Evolutionary conservation across 2,888 invertebrate genomes (phyloP).

Genomic region (Gastrophysa polygoni): DNA sequence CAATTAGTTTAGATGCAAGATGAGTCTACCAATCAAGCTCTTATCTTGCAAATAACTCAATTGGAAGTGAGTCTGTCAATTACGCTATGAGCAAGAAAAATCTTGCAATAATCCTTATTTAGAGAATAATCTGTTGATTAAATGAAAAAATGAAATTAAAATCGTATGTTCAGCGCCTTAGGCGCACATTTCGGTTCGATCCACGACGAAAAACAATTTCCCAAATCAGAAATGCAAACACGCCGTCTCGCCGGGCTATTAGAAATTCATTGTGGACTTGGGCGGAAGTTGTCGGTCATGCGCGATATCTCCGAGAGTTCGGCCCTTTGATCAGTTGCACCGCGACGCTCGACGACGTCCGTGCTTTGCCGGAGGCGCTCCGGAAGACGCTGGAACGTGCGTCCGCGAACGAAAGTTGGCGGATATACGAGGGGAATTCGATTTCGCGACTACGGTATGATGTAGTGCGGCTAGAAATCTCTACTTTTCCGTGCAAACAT

Average conservation of each 20-base stretch:
- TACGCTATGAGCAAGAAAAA: no score
- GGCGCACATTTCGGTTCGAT: neutral
- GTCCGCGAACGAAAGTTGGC: neutral
- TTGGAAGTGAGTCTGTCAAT: no score
- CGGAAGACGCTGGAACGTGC: constrained; percentile 3
- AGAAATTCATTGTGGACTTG: constrained; percentile 21
- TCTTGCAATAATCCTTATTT: no score
- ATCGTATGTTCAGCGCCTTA: no score
- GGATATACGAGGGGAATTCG: neutral
- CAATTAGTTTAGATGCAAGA: no score
- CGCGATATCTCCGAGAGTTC: constrained; percentile 21
- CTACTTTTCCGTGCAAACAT: neutral
- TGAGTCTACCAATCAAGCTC: no score
- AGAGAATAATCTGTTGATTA: no score
- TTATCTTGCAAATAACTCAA: no score
- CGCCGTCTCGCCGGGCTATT: constrained; percentile 2
- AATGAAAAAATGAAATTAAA: no score
- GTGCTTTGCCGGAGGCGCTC: constrained; percentile 12
- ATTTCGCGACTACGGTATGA: neutral
- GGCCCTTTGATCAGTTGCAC: constrained; percentile 25
- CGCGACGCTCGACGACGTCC: constrained; percentile 20
- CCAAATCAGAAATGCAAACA: neutral
- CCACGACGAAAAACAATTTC: neutral
- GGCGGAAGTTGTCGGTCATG: constrained; percentile 24
- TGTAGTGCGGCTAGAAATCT: neutral